Percentiles rank a stretch among this genome's conserved stretches.
Evolutionary conservation across 2,888 invertebrate species (phyloP).

Genomic region (Heliconius ethilla): DNA sequence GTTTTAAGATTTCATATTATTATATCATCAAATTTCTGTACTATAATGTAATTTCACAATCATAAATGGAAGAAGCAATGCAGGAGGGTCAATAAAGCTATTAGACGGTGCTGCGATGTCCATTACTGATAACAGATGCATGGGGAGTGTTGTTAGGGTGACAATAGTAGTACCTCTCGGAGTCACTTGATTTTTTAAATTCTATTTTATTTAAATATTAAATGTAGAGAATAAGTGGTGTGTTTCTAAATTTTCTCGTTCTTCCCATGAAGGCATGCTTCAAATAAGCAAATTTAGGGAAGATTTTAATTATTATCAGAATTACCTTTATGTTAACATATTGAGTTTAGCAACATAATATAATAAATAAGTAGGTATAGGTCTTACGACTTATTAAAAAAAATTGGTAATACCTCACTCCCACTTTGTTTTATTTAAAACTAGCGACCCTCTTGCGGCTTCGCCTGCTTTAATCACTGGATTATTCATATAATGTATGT

Average conservation of each 20-base stretch:
- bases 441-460: too few relatives aligned
- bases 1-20: background rate
- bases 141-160: conserved; percentile 47
- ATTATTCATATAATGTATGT: too few relatives aligned
- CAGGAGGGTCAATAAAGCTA: conserved; percentile 69
- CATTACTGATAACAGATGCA: conserved; percentile 58
- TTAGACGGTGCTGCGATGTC: conserved; percentile 64
- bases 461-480: too few relatives aligned
- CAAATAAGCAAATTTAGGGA: background rate
- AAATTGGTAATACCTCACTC: too few relatives aligned
- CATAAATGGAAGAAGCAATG: conserved; percentile 18
- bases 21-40: conserved; percentile 3
- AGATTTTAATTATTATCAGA: background rate
- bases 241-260: background rate
- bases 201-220: background rate
- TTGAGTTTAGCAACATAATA: too few relatives aligned
- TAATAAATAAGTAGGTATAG: too few relatives aligned
- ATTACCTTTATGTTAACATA: too few relatives aligned
- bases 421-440: too few relatives aligned
- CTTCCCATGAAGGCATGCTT: background rate
- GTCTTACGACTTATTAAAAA: too few relatives aligned
- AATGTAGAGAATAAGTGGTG: background rate
- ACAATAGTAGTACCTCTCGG: conserved; percentile 43
- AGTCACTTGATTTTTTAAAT: conserved; percentile 10
- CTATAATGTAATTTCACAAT: conserved; percentile 11